phyloP scores from a whole-genome alignment of 2,113 vertebrate species.

The Nyctereutes procyonoides region DNA sequence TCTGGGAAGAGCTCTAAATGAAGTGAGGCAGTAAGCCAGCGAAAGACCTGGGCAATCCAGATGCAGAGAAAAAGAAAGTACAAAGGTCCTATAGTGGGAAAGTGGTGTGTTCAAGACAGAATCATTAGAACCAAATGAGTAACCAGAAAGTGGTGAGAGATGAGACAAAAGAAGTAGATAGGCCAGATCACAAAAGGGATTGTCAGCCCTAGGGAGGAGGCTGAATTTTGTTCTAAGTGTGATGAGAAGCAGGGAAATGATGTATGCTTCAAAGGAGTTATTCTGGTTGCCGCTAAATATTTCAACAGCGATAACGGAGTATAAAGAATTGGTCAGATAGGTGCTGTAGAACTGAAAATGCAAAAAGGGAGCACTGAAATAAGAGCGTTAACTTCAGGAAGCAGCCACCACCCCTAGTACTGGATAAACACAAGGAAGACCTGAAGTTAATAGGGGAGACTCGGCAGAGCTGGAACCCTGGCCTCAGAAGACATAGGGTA shows the following conservation, averaged over 20 bases:
- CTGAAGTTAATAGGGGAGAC: neutral
- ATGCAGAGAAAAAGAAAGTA: neutral
- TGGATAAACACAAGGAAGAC: neutral
- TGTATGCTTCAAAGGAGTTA: neutral
- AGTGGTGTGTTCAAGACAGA: neutral
- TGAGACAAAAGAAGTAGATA: neutral
- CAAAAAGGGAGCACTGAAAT: neutral
- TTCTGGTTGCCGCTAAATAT: neutral
- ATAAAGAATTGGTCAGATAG: neutral
- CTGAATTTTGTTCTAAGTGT: conserved; percentile 23
- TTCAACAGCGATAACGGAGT: conserved; percentile 2
- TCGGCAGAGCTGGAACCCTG: neutral
- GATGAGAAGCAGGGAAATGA: conserved; percentile 4
- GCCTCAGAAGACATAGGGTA: neutral
- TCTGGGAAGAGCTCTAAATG: conserved; percentile 3
- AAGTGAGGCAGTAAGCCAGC: neutral
- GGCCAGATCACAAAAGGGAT: neutral
- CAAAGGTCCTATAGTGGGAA: neutral
- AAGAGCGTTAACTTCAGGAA: conserved; percentile 2
- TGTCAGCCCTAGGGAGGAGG: neutral
- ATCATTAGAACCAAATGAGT: neutral
- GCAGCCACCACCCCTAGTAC: neutral
- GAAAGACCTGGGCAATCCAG: neutral
- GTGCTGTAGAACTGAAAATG: neutral
- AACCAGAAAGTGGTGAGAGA: neutral